phyloP scores from a whole-genome alignment of 2,888 invertebrate genomes.

The Byasa hedistus region DNA sequence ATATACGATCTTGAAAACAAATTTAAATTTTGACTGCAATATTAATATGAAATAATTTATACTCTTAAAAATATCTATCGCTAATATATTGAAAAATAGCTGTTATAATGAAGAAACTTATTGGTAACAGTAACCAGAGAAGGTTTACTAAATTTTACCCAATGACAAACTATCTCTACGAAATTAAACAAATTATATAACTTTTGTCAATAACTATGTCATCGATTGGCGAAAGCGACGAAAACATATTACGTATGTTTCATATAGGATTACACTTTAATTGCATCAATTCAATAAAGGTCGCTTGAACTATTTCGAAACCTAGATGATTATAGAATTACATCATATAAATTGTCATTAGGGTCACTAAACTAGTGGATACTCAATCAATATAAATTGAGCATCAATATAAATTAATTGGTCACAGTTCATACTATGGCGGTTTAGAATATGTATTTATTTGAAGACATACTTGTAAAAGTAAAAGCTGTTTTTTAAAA shows the following conservation, averaged over 20 bases:
- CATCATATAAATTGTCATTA: background rate
- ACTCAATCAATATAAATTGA: conserved; percentile 14
- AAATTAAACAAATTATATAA: background rate
- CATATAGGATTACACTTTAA: background rate
- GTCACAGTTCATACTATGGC: background rate
- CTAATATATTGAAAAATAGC: background rate
- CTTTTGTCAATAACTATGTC: background rate
- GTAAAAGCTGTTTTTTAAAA: background rate
- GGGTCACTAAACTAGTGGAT: conserved; percentile 11
- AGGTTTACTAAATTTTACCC: background rate
- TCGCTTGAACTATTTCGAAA: background rate
- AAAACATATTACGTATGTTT: no score
- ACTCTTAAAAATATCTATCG: no score
- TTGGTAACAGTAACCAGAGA: background rate
- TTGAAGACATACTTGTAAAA: background rate
- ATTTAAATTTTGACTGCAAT: no score
- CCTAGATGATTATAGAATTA: background rate
- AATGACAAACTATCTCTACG: no score
- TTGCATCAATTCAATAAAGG: conserved; percentile 1
- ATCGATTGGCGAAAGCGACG: no score
- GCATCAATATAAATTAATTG: background rate
- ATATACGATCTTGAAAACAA: no score
- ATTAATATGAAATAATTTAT: no score
- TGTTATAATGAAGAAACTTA: background rate
- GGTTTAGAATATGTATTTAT: background rate